Evolutionary conservation across 2,797 vertebrate genomes (phyloP).

Genomic region (Eospalax fontanierii): DNA sequence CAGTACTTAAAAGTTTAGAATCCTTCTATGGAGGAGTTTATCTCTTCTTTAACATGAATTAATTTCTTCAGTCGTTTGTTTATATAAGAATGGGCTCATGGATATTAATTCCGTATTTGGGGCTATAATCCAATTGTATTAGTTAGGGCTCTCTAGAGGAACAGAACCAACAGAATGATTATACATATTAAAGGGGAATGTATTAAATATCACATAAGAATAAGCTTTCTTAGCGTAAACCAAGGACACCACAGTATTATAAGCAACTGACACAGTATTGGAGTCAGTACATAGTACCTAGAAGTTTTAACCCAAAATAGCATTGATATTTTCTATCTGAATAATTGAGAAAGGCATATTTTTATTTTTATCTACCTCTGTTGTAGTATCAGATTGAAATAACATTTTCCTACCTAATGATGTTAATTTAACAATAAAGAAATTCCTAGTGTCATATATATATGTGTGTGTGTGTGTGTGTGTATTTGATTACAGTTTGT

Average conservation of each 20-base stretch:
- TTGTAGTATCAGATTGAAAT: not conserved
- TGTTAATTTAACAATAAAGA: constrained; percentile 47
- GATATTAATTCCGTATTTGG: not conserved
- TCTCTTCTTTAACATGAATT: not conserved
- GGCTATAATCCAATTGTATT: not conserved
- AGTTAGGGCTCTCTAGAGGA: not conserved
- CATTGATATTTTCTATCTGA: constrained; percentile 18
- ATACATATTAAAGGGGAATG: not conserved
- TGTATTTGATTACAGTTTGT: too few relatives aligned
- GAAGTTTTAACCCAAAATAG: constrained; percentile 39
- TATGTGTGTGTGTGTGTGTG: too few relatives aligned
- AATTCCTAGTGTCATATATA: not conserved
- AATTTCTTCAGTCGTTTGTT: constrained; percentile 14
- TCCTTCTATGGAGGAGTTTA: not conserved
- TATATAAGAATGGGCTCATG: not conserved
- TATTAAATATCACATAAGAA: constrained; percentile 70
- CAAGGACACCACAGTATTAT: constrained; percentile 26
- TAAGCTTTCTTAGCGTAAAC: constrained; percentile 74
- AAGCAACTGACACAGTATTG: constrained; percentile 42
- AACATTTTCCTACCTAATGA: not conserved
- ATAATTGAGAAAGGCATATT: constrained; percentile 29
- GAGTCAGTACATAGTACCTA: not conserved
- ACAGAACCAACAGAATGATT: not conserved
- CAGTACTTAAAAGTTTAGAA: not conserved
- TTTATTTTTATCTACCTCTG: constrained; percentile 35